Evolutionary conservation across 2,888 invertebrate species (phyloP).

Genomic region (Dicranocentrus wangi): DNA sequence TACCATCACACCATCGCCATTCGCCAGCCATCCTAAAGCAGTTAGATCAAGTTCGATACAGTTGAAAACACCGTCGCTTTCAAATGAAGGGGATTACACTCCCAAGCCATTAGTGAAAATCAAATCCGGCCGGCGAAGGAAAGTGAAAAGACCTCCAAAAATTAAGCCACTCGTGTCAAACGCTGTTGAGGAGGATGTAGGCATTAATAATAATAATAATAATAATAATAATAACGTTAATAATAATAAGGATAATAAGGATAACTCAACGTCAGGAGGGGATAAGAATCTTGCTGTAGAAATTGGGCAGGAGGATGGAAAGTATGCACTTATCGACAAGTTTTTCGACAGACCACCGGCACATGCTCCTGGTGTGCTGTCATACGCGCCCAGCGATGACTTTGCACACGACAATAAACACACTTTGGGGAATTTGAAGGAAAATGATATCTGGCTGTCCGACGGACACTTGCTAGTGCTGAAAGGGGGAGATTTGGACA

Average conservation of each 20-base stretch:
- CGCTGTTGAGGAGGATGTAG: constrained; percentile 61
- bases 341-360: constrained; percentile 80
- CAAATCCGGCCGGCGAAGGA: constrained; percentile 66
- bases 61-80: constrained; percentile 46
- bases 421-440: constrained; percentile 86
- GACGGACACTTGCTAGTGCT: constrained; percentile 90
- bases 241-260: constrained; percentile 27
- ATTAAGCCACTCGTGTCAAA: constrained; percentile 56
- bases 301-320: constrained; percentile 81
- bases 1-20: constrained; percentile 58
- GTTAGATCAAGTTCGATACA: constrained; percentile 61
- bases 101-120: constrained; percentile 59
- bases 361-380: constrained; percentile 86
- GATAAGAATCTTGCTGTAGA: constrained; percentile 72
- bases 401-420: constrained; percentile 86
- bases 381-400: constrained; percentile 87
- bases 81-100: constrained; percentile 47
- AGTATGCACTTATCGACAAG: constrained; percentile 90
- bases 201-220: constrained; percentile 34
- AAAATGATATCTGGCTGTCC: constrained; percentile 91
- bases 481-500: constrained; percentile 81
- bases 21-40: constrained; percentile 61
- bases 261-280: constrained; percentile 54
- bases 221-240: constrained; percentile 26
- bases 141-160: constrained; percentile 69